Conservation (phyloP, 37 sponge, comb jelly and placozoan genomes). For the Geodia barretti region DNA sequence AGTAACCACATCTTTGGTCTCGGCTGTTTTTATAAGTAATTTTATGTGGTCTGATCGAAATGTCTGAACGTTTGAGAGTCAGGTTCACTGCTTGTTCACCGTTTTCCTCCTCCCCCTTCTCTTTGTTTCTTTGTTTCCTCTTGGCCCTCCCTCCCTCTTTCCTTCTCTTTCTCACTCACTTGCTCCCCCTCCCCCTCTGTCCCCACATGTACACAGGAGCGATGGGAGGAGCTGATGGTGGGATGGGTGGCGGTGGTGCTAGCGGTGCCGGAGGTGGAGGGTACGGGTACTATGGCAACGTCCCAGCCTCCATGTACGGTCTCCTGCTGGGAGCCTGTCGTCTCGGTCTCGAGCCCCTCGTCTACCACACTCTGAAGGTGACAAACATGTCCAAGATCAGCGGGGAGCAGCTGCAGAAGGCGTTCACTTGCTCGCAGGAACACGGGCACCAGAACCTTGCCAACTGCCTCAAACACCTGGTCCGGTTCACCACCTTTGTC, state of each 20-base stretch:
- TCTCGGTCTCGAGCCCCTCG: slow-evolving; percentile 54
- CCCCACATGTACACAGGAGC: too few species aligned
- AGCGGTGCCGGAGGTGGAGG: not conserved
- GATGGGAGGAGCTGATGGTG: not conserved
- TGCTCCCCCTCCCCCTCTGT: not conserved
- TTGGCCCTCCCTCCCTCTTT: not conserved
- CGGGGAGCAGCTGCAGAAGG: slow-evolving; percentile 33
- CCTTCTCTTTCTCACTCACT: slow-evolving; percentile 8
- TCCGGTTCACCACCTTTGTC: not conserved
- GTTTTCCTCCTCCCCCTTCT: not conserved
- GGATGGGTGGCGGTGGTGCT: not conserved
- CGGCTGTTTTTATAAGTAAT: too few species aligned
- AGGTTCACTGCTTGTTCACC: too few species aligned
- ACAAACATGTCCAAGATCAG: slow-evolving; percentile 22
- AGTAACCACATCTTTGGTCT: too few species aligned
- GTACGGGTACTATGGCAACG: slow-evolving; percentile 23
- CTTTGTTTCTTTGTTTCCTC: not conserved
- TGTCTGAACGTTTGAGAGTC: too few species aligned
- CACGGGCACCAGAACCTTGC: slow-evolving; percentile 46
- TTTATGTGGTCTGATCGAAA: too few species aligned
- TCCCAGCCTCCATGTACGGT: slow-evolving; percentile 38
- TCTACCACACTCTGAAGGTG: slow-evolving; percentile 37
- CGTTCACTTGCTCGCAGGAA: slow-evolving; percentile 20
- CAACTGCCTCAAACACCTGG: slow-evolving; percentile 9
- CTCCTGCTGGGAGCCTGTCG: slow-evolving; percentile 70